Evolutionary conservation across 2,888 invertebrate species (phyloP).

Genomic region (Phalangium opilio): DNA sequence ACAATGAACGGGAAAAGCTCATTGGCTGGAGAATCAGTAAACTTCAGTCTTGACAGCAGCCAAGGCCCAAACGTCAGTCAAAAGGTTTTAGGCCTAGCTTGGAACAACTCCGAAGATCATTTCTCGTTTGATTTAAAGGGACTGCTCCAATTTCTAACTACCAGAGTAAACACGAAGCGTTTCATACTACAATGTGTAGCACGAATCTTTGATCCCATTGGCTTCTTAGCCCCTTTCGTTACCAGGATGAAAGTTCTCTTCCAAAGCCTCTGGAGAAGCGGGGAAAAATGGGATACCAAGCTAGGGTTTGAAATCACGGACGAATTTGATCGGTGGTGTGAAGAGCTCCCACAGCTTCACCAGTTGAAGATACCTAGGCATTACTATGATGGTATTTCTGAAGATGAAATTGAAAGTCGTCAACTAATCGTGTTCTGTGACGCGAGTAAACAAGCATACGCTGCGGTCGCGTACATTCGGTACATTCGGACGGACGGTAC

Average conservation of each 20-base stretch:
- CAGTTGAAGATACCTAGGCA: not conserved
- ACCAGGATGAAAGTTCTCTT: not conserved
- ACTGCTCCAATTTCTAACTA: constrained; percentile 8
- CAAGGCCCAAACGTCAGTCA: too few relatives aligned
- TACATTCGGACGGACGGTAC: not conserved
- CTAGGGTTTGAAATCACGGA: not conserved
- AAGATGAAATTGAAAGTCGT: not conserved
- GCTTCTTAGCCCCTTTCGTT: not conserved
- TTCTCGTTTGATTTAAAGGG: not conserved
- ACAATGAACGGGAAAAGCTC: too few relatives aligned
- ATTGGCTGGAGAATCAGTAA: too few relatives aligned
- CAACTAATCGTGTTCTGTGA: not conserved
- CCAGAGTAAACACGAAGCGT: constrained; percentile 2
- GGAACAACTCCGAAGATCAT: too few relatives aligned
- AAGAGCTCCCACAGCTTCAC: not conserved
- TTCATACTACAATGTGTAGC: constrained; percentile 1
- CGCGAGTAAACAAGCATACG: constrained; percentile 1
- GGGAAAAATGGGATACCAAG: not conserved
- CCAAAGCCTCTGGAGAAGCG: not conserved
- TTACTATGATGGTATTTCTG: not conserved
- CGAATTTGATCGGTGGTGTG: not conserved
- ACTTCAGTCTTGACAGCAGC: too few relatives aligned
- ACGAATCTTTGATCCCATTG: constrained; percentile 1
- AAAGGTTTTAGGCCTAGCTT: too few relatives aligned
- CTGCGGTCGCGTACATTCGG: not conserved